phyloP scores from a whole-genome alignment of 2,797 vertebrate genomes.

The Lindbergichthys nudifrons region DNA sequence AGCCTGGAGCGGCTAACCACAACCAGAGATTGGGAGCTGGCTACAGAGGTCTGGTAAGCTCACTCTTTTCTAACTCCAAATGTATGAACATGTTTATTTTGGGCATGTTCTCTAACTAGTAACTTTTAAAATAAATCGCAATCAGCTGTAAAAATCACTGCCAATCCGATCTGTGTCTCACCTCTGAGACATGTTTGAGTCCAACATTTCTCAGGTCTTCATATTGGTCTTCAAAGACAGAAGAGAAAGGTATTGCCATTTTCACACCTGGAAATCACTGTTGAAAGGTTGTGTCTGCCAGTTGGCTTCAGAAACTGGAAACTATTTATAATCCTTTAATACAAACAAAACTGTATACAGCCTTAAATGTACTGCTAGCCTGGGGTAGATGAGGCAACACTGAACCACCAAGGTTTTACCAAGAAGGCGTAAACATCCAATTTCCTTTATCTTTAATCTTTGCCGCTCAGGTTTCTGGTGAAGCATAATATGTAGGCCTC shows the following conservation, averaged over 20 bases:
- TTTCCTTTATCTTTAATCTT: slow-evolving; percentile 1
- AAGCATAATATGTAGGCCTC: slow-evolving; percentile 14
- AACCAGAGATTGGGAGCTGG: neutral
- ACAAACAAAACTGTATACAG: neutral
- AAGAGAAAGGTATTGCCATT: neutral
- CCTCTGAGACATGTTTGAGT: too few relatives aligned
- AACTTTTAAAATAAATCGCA: too few relatives aligned
- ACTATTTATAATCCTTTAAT: neutral
- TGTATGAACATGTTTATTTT: neutral
- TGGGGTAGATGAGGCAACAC: neutral
- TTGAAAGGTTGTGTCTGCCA: neutral
- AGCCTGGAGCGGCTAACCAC: neutral
- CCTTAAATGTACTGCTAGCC: neutral
- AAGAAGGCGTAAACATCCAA: neutral
- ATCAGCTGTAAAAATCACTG: too few relatives aligned
- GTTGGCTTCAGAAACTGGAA: neutral
- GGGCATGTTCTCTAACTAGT: too few relatives aligned
- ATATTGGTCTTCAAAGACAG: too few relatives aligned
- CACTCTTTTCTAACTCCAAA: neutral
- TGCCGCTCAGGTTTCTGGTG: slow-evolving; percentile 6
- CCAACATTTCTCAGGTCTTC: too few relatives aligned
- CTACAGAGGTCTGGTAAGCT: neutral
- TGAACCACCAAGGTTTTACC: neutral
- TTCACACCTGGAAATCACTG: neutral
- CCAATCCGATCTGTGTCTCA: too few relatives aligned